Percentiles rank a stretch among this genome's conserved stretches.
These are phyloP conservation scores for Rafetus swinhoei DNA, from an alignment of 2,113 vertebrate species.

Conservation along the genomic window DNA sequence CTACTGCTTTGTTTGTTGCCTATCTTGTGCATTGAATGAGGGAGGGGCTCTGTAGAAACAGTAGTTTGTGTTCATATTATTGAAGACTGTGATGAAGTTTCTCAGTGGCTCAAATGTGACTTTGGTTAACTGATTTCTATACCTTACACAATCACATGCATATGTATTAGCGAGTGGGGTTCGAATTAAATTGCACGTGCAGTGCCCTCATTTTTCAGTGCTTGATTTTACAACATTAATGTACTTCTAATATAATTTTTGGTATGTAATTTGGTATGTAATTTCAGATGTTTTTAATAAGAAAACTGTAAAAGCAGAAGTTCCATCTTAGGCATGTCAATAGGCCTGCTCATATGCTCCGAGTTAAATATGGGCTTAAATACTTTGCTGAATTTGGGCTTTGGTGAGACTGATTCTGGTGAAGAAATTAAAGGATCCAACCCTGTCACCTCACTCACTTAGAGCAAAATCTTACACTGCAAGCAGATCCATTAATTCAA, in stretches of 20 bases:
- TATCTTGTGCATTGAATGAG: not conserved
- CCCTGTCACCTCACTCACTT: not conserved
- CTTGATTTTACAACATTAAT: not conserved
- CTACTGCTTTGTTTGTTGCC: conserved; percentile 22
- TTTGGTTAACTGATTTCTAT: not conserved
- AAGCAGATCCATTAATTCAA: not conserved
- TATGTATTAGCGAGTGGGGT: no score
- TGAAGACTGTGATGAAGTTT: not conserved
- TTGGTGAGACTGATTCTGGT: not conserved
- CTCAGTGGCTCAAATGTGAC: fast-evolving
- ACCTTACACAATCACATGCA: no score
- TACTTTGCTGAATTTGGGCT: not conserved
- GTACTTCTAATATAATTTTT: not conserved
- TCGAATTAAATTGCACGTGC: not conserved
- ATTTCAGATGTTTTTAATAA: not conserved
- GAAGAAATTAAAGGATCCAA: not conserved
- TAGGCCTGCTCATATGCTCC: not conserved
- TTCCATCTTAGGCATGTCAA: not conserved
- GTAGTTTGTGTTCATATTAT: not conserved
- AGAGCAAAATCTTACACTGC: not conserved
- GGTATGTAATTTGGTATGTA: not conserved
- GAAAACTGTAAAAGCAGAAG: not conserved
- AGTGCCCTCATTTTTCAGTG: not conserved
- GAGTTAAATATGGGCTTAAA: not conserved
- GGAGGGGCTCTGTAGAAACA: not conserved